Conservation (phyloP, 2,113 vertebrate genomes). For the Phrynosoma blainvillii region DNA sequence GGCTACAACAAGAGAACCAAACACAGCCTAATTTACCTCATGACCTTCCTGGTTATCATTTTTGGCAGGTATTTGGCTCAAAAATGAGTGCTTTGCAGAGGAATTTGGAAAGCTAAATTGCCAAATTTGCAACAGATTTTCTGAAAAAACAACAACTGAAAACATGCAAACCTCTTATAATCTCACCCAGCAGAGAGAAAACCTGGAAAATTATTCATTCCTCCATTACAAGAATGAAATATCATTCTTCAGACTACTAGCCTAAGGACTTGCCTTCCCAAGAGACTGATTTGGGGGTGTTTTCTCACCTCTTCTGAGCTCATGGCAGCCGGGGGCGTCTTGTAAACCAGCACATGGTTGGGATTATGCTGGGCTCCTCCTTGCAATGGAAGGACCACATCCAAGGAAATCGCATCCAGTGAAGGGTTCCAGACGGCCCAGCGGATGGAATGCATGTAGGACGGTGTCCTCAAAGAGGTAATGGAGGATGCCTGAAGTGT, state of each 20-base stretch:
- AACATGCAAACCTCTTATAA: no score
- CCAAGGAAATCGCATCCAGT: constrained; percentile 31
- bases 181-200: no score
- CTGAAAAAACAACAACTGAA: no score
- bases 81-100: no score
- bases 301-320: constrained; percentile 73
- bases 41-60: no score
- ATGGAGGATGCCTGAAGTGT: constrained; percentile 66
- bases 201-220: no score
- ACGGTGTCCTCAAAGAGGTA: constrained; percentile 62
- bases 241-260: no score
- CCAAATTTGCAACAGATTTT: no score
- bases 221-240: no score
- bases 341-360: constrained; percentile 82
- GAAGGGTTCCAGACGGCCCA: constrained; percentile 88
- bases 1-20: not conserved
- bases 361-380: constrained; percentile 81
- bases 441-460: constrained; percentile 84
- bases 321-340: constrained; percentile 56
- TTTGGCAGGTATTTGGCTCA: no score
- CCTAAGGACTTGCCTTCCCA: rapidly evolving
- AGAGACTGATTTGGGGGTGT: rapidly evolving
- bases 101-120: no score
- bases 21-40: no score
- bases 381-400: constrained; percentile 80